phyloP scores from a whole-genome alignment of 1,140 invertebrate genomes.

The Leptopilina clavipes region DNA sequence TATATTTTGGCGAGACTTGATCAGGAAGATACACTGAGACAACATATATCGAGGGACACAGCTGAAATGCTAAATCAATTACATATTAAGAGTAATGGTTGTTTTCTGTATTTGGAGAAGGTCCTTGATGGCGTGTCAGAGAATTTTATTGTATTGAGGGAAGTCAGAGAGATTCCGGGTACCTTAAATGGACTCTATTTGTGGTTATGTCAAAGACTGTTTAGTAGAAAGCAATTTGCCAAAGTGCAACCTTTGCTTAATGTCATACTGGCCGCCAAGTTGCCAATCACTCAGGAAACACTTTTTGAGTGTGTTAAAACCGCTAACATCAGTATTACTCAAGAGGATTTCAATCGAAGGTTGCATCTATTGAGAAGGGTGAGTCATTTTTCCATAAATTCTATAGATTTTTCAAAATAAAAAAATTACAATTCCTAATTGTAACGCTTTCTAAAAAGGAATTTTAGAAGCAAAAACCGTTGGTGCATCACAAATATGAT shows the following conservation, averaged over 20 bases:
- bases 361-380: conserved; percentile 84
- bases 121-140: conserved; percentile 94
- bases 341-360: conserved; percentile 90
- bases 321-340: conserved; percentile 85
- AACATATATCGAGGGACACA: conserved; percentile 88
- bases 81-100: conserved; percentile 97
- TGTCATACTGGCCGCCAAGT: conserved; percentile 89
- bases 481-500: no score
- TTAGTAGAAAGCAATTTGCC: conserved; percentile 90
- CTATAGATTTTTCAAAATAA: no score
- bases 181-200: conserved; percentile 96
- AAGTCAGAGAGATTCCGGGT: conserved; percentile 92
- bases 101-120: conserved; percentile 94
- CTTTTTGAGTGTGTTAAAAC: conserved; percentile 88
- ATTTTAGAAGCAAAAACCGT: no score
- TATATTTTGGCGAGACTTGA: conserved; percentile 94
- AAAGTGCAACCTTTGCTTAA: conserved; percentile 91
- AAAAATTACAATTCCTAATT: no score
- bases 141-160: conserved; percentile 91
- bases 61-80: conserved; percentile 96
- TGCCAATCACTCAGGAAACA: conserved; percentile 87
- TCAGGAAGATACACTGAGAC: conserved; percentile 85
- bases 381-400: no score
- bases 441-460: no score
- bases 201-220: conserved; percentile 94